Base-by-base conservation (phyloP, 2,113 vertebrate species). In the Boulengeromyrus knoepffleri region DNA sequence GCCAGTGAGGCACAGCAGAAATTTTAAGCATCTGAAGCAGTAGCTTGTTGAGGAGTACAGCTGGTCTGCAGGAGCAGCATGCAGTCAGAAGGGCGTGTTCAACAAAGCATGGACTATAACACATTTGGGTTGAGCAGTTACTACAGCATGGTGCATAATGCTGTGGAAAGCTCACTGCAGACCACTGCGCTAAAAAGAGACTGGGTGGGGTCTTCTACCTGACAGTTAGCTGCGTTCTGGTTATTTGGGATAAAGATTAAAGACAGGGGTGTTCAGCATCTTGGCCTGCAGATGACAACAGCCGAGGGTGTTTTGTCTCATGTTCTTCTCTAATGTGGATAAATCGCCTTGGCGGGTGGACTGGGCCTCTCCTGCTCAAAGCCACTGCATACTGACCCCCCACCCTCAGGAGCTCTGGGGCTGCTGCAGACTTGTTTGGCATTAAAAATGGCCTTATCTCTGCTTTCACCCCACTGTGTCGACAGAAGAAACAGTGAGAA, bases 311-410 rank as follows among this genome's bases (percentile, higher is more conserved):
- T 36, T 90, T 85, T 42, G 90, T 17, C 3, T 46, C 93, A 93
- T 93, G 58, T 89, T 50, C 88, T 94, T 93, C 93, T 94, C 91
- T 92, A 92, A 94, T 94, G 91, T 93, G 90, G 90, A 91, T 94
- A 94, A 94, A 95, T 94, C 91, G 89, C 88, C 85, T 56, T 89
- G 56, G 91, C 83, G 92, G 90, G 70, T 56, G 87, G 91, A 90
- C 83, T 31, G 89, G 92, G 77, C 84, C 90, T 92, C 89, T 88
- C 92, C 88, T 86, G 91, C 88, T 91, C 90, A 87, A 42, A 87
- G 39, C 42, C 39, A 0, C 80, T 62, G 31, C 50, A 52, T 15
- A 47, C 52, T 58, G 62, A 83, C 53, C 42, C 52, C 31, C 19
- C 70, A 10, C 88, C 89, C 17, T 21, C 86, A n/a, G 87, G 49